A percentile compares a stretch with the other conserved stretches of the same genome.
These are phyloP conservation scores for Macaria notata DNA, from an alignment of 2,888 invertebrate species.

Conservation along the genomic window DNA sequence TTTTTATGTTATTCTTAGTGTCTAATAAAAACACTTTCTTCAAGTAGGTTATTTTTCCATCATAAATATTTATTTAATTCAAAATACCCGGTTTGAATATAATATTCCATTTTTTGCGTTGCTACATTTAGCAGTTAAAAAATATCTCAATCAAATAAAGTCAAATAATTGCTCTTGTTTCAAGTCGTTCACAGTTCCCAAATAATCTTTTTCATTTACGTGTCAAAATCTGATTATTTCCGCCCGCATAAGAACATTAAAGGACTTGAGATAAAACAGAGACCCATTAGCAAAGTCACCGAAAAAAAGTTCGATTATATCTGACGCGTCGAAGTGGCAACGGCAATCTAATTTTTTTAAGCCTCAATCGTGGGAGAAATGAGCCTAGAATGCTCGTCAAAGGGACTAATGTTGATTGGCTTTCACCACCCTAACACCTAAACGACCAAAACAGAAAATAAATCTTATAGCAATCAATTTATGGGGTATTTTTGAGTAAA, in stretches of 20 bases:
- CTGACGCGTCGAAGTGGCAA: constrained; percentile 73
- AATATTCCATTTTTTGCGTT: no score
- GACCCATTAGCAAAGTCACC: constrained; percentile 70
- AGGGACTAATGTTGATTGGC: constrained; percentile 77
- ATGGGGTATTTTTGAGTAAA: constrained; percentile 36
- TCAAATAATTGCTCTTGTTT: constrained; percentile 10
- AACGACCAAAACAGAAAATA: constrained; percentile 27
- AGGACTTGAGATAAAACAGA: constrained; percentile 78
- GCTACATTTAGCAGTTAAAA: no score
- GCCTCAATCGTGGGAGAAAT: constrained; percentile 76
- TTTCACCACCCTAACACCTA: constrained; percentile 41
- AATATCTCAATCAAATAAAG: constrained; percentile 4
- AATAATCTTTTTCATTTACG: constrained; percentile 69
- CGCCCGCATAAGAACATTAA: constrained; percentile 79
- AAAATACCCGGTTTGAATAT: no score
- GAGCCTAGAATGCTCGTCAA: constrained; percentile 69
- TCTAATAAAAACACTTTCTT: no score
- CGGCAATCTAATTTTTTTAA: constrained; percentile 77
- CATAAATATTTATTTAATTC: no score
- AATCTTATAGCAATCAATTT: constrained; percentile 30
- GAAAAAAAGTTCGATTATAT: constrained; percentile 72
- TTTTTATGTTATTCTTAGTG: no score
- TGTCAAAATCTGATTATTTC: constrained; percentile 79
- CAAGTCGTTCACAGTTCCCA: constrained; percentile 29
- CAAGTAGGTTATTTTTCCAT: no score